Base-by-base conservation (phyloP, 2,888 invertebrate genomes). In the Caenorhabditis plicata region DNA sequence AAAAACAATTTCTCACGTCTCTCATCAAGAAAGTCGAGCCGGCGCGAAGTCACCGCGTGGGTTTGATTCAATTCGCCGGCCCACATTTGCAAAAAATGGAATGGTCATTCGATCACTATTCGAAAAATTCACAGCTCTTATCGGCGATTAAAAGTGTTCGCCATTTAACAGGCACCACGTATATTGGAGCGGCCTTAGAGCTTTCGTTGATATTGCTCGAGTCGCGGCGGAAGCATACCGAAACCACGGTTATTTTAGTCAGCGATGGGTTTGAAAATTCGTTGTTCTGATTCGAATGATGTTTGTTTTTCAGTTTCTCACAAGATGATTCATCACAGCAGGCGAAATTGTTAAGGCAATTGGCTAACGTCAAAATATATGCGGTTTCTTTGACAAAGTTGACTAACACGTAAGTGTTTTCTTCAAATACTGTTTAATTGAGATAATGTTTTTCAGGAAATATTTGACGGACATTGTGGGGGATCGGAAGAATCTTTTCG, bases 21-120 rank as follows among this genome's bases (percentile, higher is more conserved):
- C 40, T 73, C 17, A 61, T 68, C 23, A 54, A 62, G 19, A 56
- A 57, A 48, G 64, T 71, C n/a, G 62, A 66, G 19, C 60, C 63
- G n/a, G 55, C 46, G 22, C 42, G 46, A 15, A 63, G 52, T 23
- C 76, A 76, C 39, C 67, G 78, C 1, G 73, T 79, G 7, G 76
- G 75, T 5, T 53, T 79, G 4, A 62, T 79, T 23, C 79, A 79
- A 40, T 79, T 79, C 43, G 72, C 79, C n/a, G 77, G 78, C n/a
- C 60, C 60, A 11, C 57, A 69, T 19, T 50, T 78, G 19, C 78
- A 79, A 46, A 79, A 79, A 49, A 77, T 70, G 44, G 78, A 79
- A 47, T 77, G 76, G 73, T 58, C 62, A 8, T 67, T 70, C 45
- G 63, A 64, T 43, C 58, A 51, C 17, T 58, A 56, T 31, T 55